phyloP scores from a whole-genome alignment of 2,797 vertebrate genomes.

The Argentina silus region DNA sequence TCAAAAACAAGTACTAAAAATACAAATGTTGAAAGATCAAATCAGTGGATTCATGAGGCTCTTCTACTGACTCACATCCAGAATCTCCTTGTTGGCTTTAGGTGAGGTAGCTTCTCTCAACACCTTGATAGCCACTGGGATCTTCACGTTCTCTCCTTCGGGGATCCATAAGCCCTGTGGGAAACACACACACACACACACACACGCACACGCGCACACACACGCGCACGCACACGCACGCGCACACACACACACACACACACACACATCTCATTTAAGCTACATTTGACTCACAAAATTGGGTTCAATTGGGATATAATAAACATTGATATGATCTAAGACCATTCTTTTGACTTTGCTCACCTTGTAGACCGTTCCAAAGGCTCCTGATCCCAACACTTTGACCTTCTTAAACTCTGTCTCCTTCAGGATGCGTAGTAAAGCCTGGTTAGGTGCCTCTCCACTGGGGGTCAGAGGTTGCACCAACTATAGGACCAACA shows the following conservation, averaged over 20 bases:
- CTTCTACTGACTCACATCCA: slow-evolving; percentile 82
- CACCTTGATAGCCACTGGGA: slow-evolving; percentile 95
- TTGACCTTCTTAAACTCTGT: slow-evolving; percentile 91
- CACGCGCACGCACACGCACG: neutral
- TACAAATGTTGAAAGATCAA: neutral
- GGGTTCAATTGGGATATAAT: no score
- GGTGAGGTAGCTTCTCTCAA: slow-evolving; percentile 90
- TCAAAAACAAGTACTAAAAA: slow-evolving; percentile 4
- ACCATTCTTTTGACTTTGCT: neutral
- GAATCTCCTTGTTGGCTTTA: slow-evolving; percentile 94
- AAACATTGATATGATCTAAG: no score
- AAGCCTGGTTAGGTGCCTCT: slow-evolving; percentile 91
- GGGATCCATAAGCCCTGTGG: slow-evolving; percentile 92
- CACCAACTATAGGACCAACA: slow-evolving; percentile 78
- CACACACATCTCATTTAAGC: no score
- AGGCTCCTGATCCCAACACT: slow-evolving; percentile 91
- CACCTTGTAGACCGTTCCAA: slow-evolving; percentile 94
- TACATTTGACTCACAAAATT: no score
- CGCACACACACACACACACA: neutral
- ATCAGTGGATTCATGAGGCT: no score
- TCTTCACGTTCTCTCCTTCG: slow-evolving; percentile 91
- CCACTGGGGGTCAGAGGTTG: slow-evolving; percentile 91
- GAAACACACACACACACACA: neutral
- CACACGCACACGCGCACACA: no score
- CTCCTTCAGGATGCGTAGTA: slow-evolving; percentile 92